Percentiles rank a stretch among this genome's conserved stretches.
Conservation (phyloP, 2,797 vertebrate species). For the Tadarida brasiliensis region DNA sequence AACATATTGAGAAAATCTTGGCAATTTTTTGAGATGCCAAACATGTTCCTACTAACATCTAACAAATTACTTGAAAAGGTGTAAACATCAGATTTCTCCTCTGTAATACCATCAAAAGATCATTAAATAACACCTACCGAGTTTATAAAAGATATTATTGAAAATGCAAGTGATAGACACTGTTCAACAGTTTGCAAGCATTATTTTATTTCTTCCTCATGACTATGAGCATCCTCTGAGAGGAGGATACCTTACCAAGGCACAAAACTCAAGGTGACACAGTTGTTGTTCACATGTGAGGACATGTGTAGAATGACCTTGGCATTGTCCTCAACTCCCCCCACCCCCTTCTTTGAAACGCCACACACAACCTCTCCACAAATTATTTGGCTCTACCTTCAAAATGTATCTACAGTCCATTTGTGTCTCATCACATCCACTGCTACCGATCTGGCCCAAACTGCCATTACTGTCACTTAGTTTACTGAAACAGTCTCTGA, state of each 20-base stretch:
- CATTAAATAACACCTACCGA: not conserved
- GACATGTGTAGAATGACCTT: not conserved
- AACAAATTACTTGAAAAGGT: not conserved
- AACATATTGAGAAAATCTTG: not conserved
- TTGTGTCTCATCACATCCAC: not conserved
- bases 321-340: not conserved
- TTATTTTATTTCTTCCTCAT: not conserved
- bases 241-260: not conserved
- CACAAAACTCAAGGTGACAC: not conserved
- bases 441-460: not conserved
- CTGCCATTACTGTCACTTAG: not conserved
- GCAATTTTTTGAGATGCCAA: not conserved
- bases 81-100: not conserved
- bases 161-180: not conserved
- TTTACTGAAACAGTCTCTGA: not conserved
- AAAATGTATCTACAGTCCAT: not conserved
- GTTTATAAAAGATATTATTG: not conserved
- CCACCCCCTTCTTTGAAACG: not conserved
- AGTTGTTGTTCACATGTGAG: not conserved
- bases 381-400: not conserved
- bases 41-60: not conserved
- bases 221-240: not conserved
- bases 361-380: not conserved
- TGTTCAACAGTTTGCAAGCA: not conserved
- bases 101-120: not conserved